Percentiles rank a stretch among this genome's conserved stretches.
These are phyloP conservation scores for Nephrotoma guestfalica DNA, from an alignment of 2,888 invertebrate species.

Conservation along the genomic window DNA sequence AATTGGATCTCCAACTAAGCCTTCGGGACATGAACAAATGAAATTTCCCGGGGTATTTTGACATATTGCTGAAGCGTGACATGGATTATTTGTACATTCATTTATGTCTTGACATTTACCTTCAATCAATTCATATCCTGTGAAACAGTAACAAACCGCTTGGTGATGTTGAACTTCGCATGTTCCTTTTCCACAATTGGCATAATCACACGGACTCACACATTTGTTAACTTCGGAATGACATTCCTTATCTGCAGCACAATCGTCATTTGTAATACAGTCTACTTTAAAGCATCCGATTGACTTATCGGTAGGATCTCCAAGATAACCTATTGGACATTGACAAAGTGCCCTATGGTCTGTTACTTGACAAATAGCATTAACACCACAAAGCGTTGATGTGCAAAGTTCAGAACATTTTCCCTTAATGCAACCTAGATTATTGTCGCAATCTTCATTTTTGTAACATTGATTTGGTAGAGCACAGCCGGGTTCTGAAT, in stretches of 20 bases:
- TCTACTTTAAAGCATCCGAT: slow-evolving; percentile 83
- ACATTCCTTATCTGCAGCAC: slow-evolving; percentile 59
- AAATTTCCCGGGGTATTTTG: slow-evolving; percentile 66
- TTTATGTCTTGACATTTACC: slow-evolving; percentile 64
- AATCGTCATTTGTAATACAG: slow-evolving; percentile 63
- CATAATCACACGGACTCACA: slow-evolving; percentile 65
- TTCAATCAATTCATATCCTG: slow-evolving; percentile 52
- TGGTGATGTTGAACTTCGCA: slow-evolving; percentile 60
- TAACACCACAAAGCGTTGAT: slow-evolving; percentile 53
- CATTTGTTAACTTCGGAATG: slow-evolving; percentile 63
- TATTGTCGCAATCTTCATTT: slow-evolving; percentile 59
- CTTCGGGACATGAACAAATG: slow-evolving; percentile 60
- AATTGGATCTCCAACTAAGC: slow-evolving; percentile 62
- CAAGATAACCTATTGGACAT: slow-evolving; percentile 68
- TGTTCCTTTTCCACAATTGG: slow-evolving; percentile 65
- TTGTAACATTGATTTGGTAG: slow-evolving; percentile 60
- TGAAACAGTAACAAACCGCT: slow-evolving; percentile 56
- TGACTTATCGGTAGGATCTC: slow-evolving; percentile 58
- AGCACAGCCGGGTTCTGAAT: slow-evolving; percentile 57
- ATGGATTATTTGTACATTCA: slow-evolving; percentile 65
- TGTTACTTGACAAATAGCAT: slow-evolving; percentile 58
- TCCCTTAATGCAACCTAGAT: slow-evolving; percentile 56
- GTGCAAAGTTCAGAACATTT: slow-evolving; percentile 74
- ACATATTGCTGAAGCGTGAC: slow-evolving; percentile 64
- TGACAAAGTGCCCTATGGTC: slow-evolving; percentile 58